Conservation (phyloP, 2,888 invertebrate genomes). For the Hydrotaea diabolus region DNA sequence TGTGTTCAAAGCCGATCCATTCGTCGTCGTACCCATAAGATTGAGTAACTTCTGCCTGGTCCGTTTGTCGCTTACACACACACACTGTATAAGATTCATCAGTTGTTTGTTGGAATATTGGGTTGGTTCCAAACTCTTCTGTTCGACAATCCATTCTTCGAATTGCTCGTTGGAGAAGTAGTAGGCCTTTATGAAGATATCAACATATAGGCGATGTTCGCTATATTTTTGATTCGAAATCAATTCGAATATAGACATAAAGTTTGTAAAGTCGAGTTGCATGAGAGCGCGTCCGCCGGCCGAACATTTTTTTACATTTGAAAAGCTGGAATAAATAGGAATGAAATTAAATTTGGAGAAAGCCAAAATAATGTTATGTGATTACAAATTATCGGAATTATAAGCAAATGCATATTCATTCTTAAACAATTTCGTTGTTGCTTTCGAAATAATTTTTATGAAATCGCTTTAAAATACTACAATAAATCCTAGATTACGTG, state of each 20-base stretch:
- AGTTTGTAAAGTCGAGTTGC: conserved; percentile 98
- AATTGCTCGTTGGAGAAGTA: conserved; percentile 94
- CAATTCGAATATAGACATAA: conserved; percentile 93
- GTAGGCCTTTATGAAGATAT: conserved; percentile 97
- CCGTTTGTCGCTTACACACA: conserved; percentile 93
- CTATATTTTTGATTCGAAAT: conserved; percentile 91
- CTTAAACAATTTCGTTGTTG: too few species aligned
- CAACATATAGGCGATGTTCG: conserved; percentile 94
- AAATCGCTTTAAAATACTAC: too few species aligned
- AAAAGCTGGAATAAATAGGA: conserved; percentile 83
- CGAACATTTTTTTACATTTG: conserved; percentile 95
- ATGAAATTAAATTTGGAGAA: too few species aligned
- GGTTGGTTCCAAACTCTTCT: conserved; percentile 86
- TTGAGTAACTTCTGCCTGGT: conserved; percentile 89
- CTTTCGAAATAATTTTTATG: too few species aligned
- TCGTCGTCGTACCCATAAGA: conserved; percentile 81
- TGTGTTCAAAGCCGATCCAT: conserved; percentile 69
- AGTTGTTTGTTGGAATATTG: conserved; percentile 96
- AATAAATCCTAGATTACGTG: too few species aligned
- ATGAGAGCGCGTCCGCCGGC: conserved; percentile 98
- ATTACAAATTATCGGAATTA: too few species aligned
- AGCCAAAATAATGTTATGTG: too few species aligned
- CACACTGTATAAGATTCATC: conserved; percentile 90
- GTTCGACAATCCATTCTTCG: conserved; percentile 93
- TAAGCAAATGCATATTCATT: too few species aligned